phyloP scores from a whole-genome alignment of 2,888 invertebrate genomes.

The Drosophila subquinaria region DNA sequence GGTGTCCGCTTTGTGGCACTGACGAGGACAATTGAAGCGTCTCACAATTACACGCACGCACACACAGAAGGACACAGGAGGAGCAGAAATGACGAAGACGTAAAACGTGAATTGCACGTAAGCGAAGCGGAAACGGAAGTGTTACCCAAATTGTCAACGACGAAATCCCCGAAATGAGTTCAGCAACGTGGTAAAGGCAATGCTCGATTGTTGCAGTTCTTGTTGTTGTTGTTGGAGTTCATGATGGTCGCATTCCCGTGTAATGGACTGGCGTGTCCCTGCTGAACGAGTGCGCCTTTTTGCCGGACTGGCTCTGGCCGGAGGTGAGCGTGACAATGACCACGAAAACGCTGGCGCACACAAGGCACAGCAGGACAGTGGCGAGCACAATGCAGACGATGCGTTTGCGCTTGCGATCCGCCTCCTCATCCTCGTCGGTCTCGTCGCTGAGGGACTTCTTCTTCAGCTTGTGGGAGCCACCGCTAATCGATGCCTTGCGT shows the following conservation, averaged over 20 bases:
- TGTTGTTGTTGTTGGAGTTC: conserved; percentile 58
- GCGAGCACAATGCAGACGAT: conserved; percentile 90
- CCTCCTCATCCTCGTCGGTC: conserved; percentile 87
- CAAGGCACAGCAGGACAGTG: conserved; percentile 90
- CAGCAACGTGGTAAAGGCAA: conserved; percentile 24
- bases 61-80: conserved; percentile 25
- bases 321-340: conserved; percentile 92
- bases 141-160: conserved; percentile 42
- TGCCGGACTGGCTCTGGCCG: conserved; percentile 88
- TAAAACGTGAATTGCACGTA: conserved; percentile 13
- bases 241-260: conserved; percentile 83
- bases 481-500: conserved; percentile 82
- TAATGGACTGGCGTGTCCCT: conserved; percentile 86
- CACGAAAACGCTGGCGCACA: conserved; percentile 90
- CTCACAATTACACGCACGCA: conserved; percentile 35
- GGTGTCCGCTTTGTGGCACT: conserved; percentile 18
- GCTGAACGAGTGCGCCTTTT: conserved; percentile 89
- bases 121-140: conserved; percentile 60
- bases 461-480: conserved; percentile 81
- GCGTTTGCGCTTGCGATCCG: conserved; percentile 89
- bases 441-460: conserved; percentile 86
- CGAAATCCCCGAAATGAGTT: conserved; percentile 33
- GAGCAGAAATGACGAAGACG: conserved; percentile 20
- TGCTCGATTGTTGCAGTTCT: conserved; percentile 1
- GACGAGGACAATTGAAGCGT: conserved; percentile 12